These are phyloP conservation scores for Strigamia crassipes DNA, from an alignment of 2,888 invertebrate genomes.

Conservation along the genomic window DNA sequence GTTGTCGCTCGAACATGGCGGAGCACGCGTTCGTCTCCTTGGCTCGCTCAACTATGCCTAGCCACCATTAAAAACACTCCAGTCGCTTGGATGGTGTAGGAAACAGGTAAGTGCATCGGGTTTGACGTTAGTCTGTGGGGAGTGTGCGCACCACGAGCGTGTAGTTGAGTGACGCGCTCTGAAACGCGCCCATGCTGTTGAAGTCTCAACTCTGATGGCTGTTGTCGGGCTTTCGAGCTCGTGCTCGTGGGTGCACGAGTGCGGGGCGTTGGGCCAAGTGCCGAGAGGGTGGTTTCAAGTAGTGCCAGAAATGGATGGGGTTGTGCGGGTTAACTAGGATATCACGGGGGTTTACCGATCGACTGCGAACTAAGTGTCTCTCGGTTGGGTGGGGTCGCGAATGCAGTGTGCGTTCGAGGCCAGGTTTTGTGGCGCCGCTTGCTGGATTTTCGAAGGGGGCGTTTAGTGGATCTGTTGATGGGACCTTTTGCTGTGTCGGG, in stretches of 20 bases:
- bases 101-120: background rate
- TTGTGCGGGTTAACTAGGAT: background rate
- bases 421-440: background rate
- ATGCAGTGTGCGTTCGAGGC: background rate
- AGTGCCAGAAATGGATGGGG: background rate
- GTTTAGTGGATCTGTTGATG: background rate
- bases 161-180: background rate
- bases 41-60: slow-evolving; percentile 6
- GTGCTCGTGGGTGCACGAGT: background rate
- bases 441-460: background rate
- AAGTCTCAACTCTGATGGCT: background rate
- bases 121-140: background rate
- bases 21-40: slow-evolving; percentile 6
- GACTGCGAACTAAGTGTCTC: background rate
- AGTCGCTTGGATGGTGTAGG: background rate
- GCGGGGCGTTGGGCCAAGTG: background rate
- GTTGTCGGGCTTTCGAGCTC: background rate
- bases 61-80: background rate
- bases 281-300: background rate
- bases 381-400: background rate
- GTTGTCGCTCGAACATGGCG: slow-evolving; percentile 24
- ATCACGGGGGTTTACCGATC: background rate
- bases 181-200: background rate
- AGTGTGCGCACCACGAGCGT: background rate
- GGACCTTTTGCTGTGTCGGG: background rate